Conservation (phyloP, 2,888 invertebrate genomes). For the Patella caerulea region DNA sequence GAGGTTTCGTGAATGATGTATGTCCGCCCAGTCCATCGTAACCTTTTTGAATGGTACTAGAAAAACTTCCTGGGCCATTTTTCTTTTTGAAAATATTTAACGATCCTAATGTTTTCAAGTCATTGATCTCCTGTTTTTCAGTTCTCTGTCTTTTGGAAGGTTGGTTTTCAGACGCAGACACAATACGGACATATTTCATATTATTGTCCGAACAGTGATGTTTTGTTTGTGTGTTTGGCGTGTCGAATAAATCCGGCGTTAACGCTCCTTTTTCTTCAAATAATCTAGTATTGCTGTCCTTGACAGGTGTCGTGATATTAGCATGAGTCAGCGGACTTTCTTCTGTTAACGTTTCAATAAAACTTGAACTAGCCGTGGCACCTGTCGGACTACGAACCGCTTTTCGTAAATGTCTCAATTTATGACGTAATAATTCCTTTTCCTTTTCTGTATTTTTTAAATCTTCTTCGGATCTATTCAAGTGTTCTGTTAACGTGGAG, state of each 20-base stretch:
- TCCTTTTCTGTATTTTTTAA: slow-evolving; percentile 51
- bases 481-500: slow-evolving; percentile 42
- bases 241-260: slow-evolving; percentile 35
- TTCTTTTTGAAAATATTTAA: slow-evolving; percentile 60
- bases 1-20: slow-evolving; percentile 50
- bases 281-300: background rate
- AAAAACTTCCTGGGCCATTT: slow-evolving; percentile 32
- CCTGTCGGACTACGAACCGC: slow-evolving; percentile 42
- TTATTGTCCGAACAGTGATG: slow-evolving; percentile 41
- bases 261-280: background rate
- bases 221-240: slow-evolving; percentile 31
- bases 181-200: slow-evolving; percentile 52
- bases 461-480: slow-evolving; percentile 56
- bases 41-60: slow-evolving; percentile 52
- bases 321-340: slow-evolving; percentile 45
- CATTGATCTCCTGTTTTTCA: slow-evolving; percentile 33
- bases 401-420: slow-evolving; percentile 43
- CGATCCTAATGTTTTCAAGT: slow-evolving; percentile 33
- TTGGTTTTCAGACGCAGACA: slow-evolving; percentile 44
- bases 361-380: slow-evolving; percentile 43
- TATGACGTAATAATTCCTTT: slow-evolving; percentile 42
- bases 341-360: slow-evolving; percentile 48
- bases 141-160: slow-evolving; percentile 37
- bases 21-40: slow-evolving; percentile 63
- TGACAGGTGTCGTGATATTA: slow-evolving; percentile 35